A percentile compares a stretch with the other conserved stretches of the same genome.
These are phyloP conservation scores for Seriola dumerili DNA, from an alignment of 2,113 vertebrate genomes.

Conservation along the genomic window DNA sequence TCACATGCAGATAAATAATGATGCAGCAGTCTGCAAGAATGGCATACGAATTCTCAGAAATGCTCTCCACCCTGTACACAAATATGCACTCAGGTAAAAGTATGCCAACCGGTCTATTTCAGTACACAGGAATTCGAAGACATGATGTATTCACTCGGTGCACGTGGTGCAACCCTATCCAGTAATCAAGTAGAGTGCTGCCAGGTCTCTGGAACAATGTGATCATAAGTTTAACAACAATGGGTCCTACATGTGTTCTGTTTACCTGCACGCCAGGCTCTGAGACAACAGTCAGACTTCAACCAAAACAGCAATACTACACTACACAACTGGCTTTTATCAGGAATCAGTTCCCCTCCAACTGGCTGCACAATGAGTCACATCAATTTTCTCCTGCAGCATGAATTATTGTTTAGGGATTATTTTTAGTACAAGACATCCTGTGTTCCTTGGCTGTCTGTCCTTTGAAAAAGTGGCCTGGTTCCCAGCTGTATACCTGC, in stretches of 20 bases:
- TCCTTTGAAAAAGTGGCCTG: conserved; percentile 8
- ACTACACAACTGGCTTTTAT: background rate
- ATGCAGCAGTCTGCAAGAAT: conserved; percentile 10
- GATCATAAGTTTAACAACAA: background rate
- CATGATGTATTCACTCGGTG: background rate
- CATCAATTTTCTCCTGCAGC: background rate
- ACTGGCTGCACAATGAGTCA: background rate
- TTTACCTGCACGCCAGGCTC: background rate
- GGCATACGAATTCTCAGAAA: conserved; percentile 29
- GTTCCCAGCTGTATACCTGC: background rate
- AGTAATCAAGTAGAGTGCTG: background rate
- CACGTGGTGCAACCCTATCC: background rate
- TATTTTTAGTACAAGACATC: conserved; percentile 48
- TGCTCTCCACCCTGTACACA: background rate
- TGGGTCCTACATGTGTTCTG: background rate
- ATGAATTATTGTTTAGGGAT: background rate
- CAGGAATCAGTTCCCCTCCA: background rate
- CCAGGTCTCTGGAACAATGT: conserved; percentile 3
- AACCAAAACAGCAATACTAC: background rate
- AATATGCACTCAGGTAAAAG: background rate
- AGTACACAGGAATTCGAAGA: background rate
- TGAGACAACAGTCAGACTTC: background rate
- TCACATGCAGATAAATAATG: conserved; percentile 36
- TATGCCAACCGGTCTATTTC: background rate
- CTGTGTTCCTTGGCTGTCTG: conserved; percentile 16